phyloP scores from a whole-genome alignment of 2,888 invertebrate species.

The Hemicrepidius hirtus region DNA sequence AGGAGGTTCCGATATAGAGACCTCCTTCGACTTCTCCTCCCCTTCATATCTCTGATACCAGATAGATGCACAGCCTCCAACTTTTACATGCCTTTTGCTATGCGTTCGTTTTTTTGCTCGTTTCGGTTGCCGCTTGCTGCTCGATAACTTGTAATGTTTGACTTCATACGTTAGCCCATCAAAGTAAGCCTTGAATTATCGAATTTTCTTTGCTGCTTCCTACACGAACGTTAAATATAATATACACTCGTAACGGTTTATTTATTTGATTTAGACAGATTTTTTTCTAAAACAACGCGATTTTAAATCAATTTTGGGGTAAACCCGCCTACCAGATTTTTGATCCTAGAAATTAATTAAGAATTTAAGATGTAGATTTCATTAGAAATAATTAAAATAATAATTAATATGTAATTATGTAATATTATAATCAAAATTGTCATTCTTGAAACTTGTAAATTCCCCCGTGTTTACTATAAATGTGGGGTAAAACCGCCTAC shows the following conservation, averaged over 20 bases:
- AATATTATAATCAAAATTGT: no score
- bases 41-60: constrained; percentile 58
- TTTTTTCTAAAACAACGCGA: not conserved
- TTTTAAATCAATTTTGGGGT: no score
- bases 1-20: constrained; percentile 68
- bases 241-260: not conserved
- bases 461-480: no score
- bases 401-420: no score
- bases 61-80: constrained; percentile 62
- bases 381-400: no score
- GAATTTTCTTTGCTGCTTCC: not conserved
- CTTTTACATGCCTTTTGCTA: constrained; percentile 60
- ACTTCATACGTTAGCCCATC: constrained; percentile 34
- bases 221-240: not conserved
- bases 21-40: constrained; percentile 68
- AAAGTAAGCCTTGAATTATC: constrained; percentile 3
- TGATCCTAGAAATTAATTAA: no score
- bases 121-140: constrained; percentile 36
- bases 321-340: no score
- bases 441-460: no score
- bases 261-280: not conserved
- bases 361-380: no score
- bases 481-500: no score
- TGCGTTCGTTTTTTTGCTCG: constrained; percentile 33
- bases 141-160: constrained; percentile 34